Percentiles rank a stretch among this genome's conserved stretches.
Evolutionary conservation across 53 echinoderm and acorn worm genomes (phyloP).

Genomic region (Echinarachnius parma): DNA sequence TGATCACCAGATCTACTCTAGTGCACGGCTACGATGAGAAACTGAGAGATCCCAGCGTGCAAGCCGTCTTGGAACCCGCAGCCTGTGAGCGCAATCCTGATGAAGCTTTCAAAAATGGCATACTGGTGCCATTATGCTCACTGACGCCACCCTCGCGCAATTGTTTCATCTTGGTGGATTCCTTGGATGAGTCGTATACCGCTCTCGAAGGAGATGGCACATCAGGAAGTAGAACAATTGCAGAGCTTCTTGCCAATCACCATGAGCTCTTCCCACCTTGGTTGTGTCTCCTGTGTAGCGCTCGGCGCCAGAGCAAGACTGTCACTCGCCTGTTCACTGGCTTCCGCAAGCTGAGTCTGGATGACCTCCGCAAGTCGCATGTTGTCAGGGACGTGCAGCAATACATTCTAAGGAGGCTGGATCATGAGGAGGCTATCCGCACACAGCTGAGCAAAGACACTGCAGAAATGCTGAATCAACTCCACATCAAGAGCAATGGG

Average conservation of each 20-base stretch:
- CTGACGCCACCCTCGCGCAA: constrained; percentile 87
- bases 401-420: constrained; percentile 90
- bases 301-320: constrained; percentile 91
- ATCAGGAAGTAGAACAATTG: constrained; percentile 81
- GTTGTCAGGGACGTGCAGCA: constrained; percentile 98
- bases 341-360: constrained; percentile 92
- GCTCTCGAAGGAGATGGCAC: constrained; percentile 62
- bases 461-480: constrained; percentile 97
- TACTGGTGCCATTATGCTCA: constrained; percentile 78
- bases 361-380: constrained; percentile 95
- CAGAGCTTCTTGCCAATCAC: constrained; percentile 95
- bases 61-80: constrained; percentile 89
- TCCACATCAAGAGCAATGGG: constrained; percentile 98
- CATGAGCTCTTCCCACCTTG: constrained; percentile 98
- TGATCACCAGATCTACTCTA: constrained; percentile 80
- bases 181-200: constrained; percentile 89
- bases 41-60: constrained; percentile 84
- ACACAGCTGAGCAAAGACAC: constrained; percentile 87
- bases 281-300: constrained; percentile 93
- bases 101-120: constrained; percentile 95
- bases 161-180: constrained; percentile 97
- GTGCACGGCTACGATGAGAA: constrained; percentile 96
- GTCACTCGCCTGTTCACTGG: constrained; percentile 99
- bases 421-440: constrained; percentile 90
- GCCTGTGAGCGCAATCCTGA: constrained; percentile 96